Evolutionary conservation across 1,140 invertebrate genomes (phyloP).

Genomic region (Antheraea mylitta): DNA sequence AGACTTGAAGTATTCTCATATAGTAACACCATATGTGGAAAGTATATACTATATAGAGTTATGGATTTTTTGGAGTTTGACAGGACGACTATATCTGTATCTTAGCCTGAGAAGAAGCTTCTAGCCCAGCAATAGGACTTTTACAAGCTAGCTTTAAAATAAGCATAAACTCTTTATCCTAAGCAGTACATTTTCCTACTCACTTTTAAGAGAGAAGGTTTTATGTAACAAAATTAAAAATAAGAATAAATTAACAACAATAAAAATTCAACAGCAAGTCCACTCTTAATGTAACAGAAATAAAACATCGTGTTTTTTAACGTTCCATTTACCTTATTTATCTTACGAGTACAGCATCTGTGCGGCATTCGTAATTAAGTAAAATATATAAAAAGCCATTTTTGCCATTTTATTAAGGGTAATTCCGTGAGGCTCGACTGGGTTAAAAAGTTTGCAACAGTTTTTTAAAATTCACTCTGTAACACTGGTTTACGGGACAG

Average conservation of each 20-base stretch:
- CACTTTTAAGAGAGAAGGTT: no score
- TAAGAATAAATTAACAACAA: neutral
- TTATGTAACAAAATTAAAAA: no score
- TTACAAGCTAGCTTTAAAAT: no score
- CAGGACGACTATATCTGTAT: no score
- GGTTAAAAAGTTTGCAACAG: conserved; percentile 2
- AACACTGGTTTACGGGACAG: neutral
- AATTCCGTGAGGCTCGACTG: neutral
- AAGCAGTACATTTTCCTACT: no score
- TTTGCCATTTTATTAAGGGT: neutral
- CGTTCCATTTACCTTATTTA: conserved; percentile 2
- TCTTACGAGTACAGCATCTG: neutral
- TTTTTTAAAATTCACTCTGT: conserved; percentile 1
- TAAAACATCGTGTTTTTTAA: neutral
- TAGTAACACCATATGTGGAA: no score
- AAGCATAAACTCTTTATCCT: no score
- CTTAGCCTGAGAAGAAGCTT: no score
- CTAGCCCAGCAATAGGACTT: no score
- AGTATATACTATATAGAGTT: no score
- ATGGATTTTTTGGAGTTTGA: no score
- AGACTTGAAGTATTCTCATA: no score
- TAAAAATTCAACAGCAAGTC: conserved; percentile 1
- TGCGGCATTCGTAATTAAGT: conserved; percentile 2
- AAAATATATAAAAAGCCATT: neutral
- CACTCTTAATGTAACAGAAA: neutral